Evolutionary conservation across 1,140 invertebrate genomes (phyloP), one percentile per base, ranked within the genome.

Genomic region (Macrosteles quadrilineatus): DNA sequence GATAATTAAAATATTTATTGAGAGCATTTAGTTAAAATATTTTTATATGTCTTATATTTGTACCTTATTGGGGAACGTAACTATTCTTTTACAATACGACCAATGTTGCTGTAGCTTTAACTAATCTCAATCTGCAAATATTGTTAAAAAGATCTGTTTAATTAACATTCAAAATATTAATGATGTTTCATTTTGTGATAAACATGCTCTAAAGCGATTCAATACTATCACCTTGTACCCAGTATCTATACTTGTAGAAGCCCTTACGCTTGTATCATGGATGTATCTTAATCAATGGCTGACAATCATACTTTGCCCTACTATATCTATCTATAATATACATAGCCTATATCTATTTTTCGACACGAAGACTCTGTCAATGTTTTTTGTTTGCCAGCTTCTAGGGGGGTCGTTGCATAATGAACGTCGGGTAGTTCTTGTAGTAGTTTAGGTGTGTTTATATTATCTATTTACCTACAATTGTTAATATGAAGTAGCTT

Each of bases 221-320:
- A 50, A 50, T 19, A 50, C 47, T 19, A 50, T 50, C 4, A 50
- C n/a, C 2, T 50, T 50, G 4, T 50, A 50, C 21, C 47, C 47
- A 50, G n/a, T 50, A 50, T 19, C 32, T 36, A 36, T 36, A 36
- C 47, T 50, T 19, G 47, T 59, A 59, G 55, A 27, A 25, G 27
- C 27, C 55, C 55, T 59, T 59, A 59, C 55, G 55, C 55, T 59
- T 59, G 21, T 36, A 59, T 27, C n/a, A 30, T 59, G 55, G 27
- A 29, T 59, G 55, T 59, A 59, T 59, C 55, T 66, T 66, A 66
- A 66, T 66, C 63, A 66, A 66, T 66, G 63, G 63, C 63, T 66
- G 63, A 66, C 63, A 66, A 66, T 66, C 63, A 66, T 66, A 59
- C 55, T 59, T 59, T 59, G 55, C 55, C 55, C 55, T 59, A 27